phyloP scores from a whole-genome alignment of 35 echinoderm and acorn worm genomes.

The Amphiura filiformis region DNA sequence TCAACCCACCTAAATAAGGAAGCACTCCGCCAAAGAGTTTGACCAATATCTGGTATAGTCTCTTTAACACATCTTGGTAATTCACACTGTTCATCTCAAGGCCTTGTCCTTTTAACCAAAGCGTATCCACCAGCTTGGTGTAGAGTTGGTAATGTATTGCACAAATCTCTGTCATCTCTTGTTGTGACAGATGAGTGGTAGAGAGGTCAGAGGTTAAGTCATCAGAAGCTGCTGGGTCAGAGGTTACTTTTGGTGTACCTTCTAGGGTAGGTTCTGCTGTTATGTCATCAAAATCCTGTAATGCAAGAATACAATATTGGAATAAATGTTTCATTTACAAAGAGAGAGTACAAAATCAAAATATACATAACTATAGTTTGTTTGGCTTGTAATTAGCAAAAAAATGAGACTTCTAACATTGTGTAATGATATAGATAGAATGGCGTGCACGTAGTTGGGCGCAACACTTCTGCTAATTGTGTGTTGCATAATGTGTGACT shows the following conservation, averaged over 20 bases:
- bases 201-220: conserved; percentile 9
- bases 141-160: conserved; percentile 55
- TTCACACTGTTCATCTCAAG: not conserved
- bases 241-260: not conserved
- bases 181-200: conserved; percentile 6
- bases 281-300: conserved; percentile 81
- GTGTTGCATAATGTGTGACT: no score
- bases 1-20: conserved; percentile 44
- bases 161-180: conserved; percentile 36
- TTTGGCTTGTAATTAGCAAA: no score
- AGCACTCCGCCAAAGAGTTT: conserved; percentile 29
- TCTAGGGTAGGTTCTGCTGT: conserved; percentile 58
- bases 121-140: conserved; percentile 25
- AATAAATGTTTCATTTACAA: not conserved
- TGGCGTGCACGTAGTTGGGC: no score
- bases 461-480: no score
- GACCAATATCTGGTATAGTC: conserved; percentile 25
- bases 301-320: not conserved
- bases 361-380: no score
- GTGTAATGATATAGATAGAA: no score
- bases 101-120: conserved; percentile 14
- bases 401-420: no score
- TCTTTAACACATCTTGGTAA: conserved; percentile 14
- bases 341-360: no score
- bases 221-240: not conserved